Conservation (phyloP, 2,888 invertebrate genomes). For the Leptopilina myrica region DNA sequence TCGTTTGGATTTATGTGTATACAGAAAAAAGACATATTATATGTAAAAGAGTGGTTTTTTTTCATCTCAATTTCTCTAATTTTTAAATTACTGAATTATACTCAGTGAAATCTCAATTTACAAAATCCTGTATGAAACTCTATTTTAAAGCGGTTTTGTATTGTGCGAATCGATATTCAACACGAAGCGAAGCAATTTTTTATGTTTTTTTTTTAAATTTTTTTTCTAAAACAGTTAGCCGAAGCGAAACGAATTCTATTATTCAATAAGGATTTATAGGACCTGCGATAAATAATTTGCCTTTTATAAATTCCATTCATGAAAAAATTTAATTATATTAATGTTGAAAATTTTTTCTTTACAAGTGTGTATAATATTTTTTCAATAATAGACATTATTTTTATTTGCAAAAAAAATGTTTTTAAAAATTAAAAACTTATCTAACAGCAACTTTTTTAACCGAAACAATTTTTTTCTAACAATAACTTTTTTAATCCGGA, state of each 20-base stretch:
- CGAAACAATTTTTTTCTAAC: no score
- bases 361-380: not conserved
- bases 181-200: not conserved
- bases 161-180: slow-evolving; percentile 6
- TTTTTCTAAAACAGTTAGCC: slow-evolving; percentile 7
- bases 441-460: not conserved
- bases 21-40: no score
- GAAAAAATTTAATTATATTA: no score
- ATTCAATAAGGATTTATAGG: slow-evolving; percentile 12
- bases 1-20: no score
- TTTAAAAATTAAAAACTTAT: not conserved
- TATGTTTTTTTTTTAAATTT: not conserved
- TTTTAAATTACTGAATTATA: not conserved
- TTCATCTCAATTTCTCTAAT: not conserved
- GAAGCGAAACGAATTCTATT: not conserved
- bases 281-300: not conserved
- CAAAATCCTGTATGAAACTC: not conserved
- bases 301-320: not conserved
- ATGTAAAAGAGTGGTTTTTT: no score
- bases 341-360: no score
- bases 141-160: not conserved
- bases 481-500: no score
- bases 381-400: no score
- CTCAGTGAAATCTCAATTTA: not conserved
- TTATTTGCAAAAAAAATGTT: no score